Conservation (phyloP, 2,888 invertebrate genomes). For the Cheilosia soror region DNA sequence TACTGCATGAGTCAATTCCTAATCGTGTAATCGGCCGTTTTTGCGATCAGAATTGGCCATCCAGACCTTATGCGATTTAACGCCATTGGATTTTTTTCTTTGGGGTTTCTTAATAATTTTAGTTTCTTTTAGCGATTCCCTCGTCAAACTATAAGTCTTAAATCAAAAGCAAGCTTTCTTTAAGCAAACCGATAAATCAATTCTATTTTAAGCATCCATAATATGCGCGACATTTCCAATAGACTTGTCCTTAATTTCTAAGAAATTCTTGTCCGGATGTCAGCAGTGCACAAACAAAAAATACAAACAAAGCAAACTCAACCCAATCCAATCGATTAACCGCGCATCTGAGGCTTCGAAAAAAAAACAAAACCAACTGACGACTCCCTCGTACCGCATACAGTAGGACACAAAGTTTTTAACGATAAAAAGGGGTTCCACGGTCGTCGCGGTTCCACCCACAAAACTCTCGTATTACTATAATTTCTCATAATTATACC, state of each 20-base stretch:
- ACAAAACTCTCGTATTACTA: conserved; percentile 39
- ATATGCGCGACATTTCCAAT: conserved; percentile 4
- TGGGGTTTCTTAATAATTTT: no score
- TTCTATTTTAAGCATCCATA: not conserved
- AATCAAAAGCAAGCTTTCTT: no score
- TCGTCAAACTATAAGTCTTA: no score
- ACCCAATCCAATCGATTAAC: conserved; percentile 25
- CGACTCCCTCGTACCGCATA: conserved; percentile 50
- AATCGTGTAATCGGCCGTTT: no score
- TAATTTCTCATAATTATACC: conserved; percentile 56
- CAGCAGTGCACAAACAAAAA: not conserved
- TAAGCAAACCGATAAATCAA: no score
- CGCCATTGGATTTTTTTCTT: no score
- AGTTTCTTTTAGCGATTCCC: no score
- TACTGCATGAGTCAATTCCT: no score
- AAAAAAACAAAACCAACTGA: conserved; percentile 32
- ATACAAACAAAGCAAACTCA: not conserved
- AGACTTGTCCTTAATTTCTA: not conserved
- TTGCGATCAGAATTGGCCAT: no score
- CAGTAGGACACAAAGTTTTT: conserved; percentile 39
- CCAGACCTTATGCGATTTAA: no score
- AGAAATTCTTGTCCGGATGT: conserved; percentile 20
- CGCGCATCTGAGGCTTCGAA: conserved; percentile 1
- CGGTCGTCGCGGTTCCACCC: conserved; percentile 51
- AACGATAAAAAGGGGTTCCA: conserved; percentile 43